Evolutionary conservation across 2,888 invertebrate genomes (phyloP).

Genomic region (Himalopsyche anomala): DNA sequence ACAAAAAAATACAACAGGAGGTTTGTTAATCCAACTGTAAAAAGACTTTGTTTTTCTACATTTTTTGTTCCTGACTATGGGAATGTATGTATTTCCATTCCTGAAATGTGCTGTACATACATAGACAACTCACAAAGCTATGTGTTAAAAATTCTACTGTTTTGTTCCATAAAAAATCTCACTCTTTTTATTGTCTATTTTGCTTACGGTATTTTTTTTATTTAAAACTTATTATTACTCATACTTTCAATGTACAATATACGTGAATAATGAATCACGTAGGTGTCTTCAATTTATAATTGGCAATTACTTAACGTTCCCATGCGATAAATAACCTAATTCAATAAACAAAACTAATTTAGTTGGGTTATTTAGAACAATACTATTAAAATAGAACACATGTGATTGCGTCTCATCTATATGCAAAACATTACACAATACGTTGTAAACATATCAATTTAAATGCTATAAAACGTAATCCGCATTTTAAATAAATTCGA

Average conservation of each 20-base stretch:
- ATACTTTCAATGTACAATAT: too few relatives aligned
- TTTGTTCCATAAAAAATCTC: background rate
- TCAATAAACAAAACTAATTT: constrained; percentile 14
- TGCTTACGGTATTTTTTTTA: too few relatives aligned
- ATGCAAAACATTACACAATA: constrained; percentile 3
- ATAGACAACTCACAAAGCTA: background rate
- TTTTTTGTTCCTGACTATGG: background rate
- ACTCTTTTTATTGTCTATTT: background rate
- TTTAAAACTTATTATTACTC: too few relatives aligned
- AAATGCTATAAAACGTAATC: constrained; percentile 22
- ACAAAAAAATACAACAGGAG: too few relatives aligned
- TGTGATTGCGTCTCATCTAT: background rate
- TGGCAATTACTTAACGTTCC: too few relatives aligned
- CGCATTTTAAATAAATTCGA: background rate
- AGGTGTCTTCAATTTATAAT: too few relatives aligned
- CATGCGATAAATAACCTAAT: too few relatives aligned
- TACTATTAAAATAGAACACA: background rate
- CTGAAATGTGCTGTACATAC: background rate
- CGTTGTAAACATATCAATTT: constrained; percentile 23
- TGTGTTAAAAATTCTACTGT: constrained; percentile 14
- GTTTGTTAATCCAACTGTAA: too few relatives aligned
- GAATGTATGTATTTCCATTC: background rate
- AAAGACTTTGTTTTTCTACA: too few relatives aligned
- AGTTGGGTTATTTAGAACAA: constrained; percentile 9
- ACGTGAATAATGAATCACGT: too few relatives aligned